phyloP scores from a whole-genome alignment of 2,113 vertebrate genomes.

The Aptenodytes forsteri region DNA sequence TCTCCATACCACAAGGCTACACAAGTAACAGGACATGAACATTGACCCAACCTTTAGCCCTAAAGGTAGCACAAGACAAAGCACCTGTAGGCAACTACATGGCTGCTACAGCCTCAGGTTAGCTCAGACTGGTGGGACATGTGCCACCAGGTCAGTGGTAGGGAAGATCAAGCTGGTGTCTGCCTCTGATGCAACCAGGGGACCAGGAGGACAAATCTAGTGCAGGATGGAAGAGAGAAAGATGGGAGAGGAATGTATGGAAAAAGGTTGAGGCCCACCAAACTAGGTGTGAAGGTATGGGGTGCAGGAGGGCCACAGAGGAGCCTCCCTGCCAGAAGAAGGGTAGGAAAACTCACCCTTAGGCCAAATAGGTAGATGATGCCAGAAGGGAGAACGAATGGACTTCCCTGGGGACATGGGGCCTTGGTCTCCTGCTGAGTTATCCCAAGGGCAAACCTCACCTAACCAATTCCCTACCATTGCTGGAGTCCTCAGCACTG shows the following conservation, averaged over 20 bases:
- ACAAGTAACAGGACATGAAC: fast-evolving
- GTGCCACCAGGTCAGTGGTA: neutral
- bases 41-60: neutral
- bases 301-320: neutral
- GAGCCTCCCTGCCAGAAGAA: neutral
- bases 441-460: neutral
- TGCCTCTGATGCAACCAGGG: neutral
- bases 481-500: fast-evolving
- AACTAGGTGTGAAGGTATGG: fast-evolving
- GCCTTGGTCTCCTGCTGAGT: neutral
- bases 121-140: neutral
- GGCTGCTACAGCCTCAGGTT: neutral
- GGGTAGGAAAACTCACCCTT: neutral
- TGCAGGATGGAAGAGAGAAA: neutral
- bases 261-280: neutral
- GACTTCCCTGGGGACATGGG: neutral
- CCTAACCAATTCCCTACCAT: neutral
- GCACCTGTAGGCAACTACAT: fast-evolving
- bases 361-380: neutral
- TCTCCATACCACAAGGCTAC: neutral
- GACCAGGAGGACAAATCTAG: neutral
- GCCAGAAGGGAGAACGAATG: neutral
- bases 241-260: neutral
- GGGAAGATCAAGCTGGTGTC: neutral
- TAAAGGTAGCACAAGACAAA: neutral